Conservation (phyloP, 2,888 invertebrate genomes). For the Papilio gigon region DNA sequence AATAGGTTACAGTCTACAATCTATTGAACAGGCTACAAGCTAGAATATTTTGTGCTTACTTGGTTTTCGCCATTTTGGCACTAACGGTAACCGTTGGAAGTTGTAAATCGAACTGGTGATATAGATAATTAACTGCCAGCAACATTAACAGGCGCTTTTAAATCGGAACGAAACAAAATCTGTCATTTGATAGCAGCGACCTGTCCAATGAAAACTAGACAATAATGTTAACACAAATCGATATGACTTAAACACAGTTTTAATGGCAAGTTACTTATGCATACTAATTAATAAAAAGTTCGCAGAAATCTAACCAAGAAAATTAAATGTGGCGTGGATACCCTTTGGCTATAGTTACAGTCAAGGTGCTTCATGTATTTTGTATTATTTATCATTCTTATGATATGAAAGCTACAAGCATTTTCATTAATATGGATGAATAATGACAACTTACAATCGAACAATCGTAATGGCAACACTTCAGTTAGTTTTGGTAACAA, state of each 20-base stretch:
- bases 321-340: background rate
- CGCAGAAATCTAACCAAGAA: background rate
- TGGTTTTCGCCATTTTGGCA: too few species aligned
- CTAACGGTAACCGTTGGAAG: too few species aligned
- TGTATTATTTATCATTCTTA: constrained; percentile 17
- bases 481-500: constrained; percentile 1
- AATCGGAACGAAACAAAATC: too few species aligned
- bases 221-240: background rate
- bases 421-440: constrained; percentile 28
- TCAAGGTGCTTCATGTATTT: background rate
- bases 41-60: too few species aligned
- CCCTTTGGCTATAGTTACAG: background rate
- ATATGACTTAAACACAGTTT: background rate
- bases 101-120: too few species aligned
- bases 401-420: constrained; percentile 19
- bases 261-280: constrained; percentile 11
- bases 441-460: background rate
- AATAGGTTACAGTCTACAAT: too few species aligned
- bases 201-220: too few species aligned
- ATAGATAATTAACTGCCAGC: too few species aligned
- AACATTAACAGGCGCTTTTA: too few species aligned
- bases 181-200: too few species aligned
- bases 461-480: constrained; percentile 25
- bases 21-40: too few species aligned
- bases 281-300: background rate